These are phyloP conservation scores for Rhinella marina DNA, from an alignment of 2,797 vertebrate genomes.

Conservation along the genomic window DNA sequence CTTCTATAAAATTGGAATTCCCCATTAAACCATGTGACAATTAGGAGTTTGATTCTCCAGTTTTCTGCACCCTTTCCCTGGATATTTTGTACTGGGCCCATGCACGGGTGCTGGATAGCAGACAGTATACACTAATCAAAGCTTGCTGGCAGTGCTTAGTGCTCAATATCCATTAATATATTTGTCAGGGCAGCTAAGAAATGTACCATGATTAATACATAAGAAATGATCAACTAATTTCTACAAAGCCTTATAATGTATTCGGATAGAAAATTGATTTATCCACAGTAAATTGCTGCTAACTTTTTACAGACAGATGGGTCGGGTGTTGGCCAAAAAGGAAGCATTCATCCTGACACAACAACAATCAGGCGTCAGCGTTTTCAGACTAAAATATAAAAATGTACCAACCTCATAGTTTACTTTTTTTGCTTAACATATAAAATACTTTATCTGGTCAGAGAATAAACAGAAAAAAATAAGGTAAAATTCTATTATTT, in stretches of 20 bases:
- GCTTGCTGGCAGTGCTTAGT: background rate
- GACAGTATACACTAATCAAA: background rate
- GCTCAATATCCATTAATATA: conserved; percentile 24
- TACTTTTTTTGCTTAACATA: background rate
- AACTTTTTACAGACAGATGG: background rate
- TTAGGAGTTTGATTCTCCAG: background rate
- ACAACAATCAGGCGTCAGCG: background rate
- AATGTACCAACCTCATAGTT: background rate
- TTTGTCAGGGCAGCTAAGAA: conserved; percentile 7
- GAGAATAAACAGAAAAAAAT: background rate
- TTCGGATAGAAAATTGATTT: conserved; percentile 37
- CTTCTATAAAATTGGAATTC: no score
- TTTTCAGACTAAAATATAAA: background rate
- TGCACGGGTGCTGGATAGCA: background rate
- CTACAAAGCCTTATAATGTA: conserved; percentile 28
- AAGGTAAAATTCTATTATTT: background rate
- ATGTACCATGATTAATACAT: conserved; percentile 28
- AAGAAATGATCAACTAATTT: conserved; percentile 27
- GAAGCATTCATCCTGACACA: background rate
- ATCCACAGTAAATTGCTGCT: conserved; percentile 11
- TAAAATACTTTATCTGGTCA: background rate
- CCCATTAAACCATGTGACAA: no score
- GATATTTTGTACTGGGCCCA: background rate
- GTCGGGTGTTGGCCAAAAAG: background rate
- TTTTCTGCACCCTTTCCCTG: background rate